Conservation (phyloP, 2,888 invertebrate genomes). For the Megamerina dolium region DNA sequence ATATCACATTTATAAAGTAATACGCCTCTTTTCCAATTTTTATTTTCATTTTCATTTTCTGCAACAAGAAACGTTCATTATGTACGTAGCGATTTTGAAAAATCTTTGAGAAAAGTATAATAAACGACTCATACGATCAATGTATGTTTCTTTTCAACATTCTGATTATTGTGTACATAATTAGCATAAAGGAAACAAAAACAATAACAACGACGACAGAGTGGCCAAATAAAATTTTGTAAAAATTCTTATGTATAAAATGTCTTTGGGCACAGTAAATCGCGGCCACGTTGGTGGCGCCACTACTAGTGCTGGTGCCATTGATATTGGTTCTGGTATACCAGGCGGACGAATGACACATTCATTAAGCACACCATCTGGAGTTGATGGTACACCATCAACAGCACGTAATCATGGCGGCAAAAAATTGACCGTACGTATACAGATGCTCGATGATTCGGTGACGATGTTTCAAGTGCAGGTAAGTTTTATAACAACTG, state of each 20-base stretch:
- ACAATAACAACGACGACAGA: too few relatives aligned
- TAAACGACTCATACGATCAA: too few relatives aligned
- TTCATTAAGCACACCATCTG: slow-evolving; percentile 77
- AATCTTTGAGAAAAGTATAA: too few relatives aligned
- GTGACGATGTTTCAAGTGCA: slow-evolving; percentile 89
- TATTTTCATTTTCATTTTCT: too few relatives aligned
- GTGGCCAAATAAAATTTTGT: too few relatives aligned
- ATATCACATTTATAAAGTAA: too few relatives aligned
- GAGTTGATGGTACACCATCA: slow-evolving; percentile 63
- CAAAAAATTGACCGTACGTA: slow-evolving; percentile 81
- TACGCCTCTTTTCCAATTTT: too few relatives aligned
- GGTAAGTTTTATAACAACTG: slow-evolving; percentile 59
- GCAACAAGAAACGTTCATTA: too few relatives aligned
- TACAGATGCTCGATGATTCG: slow-evolving; percentile 85
- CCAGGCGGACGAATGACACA: slow-evolving; percentile 67
- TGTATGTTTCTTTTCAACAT: too few relatives aligned
- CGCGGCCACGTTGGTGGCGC: slow-evolving; percentile 27
- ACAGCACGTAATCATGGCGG: slow-evolving; percentile 80
- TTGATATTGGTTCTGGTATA: slow-evolving; percentile 27
- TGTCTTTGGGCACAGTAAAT: slow-evolving; percentile 43
- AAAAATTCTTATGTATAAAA: slow-evolving; percentile 42
- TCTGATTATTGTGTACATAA: too few relatives aligned
- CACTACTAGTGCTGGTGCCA: slow-evolving; percentile 20
- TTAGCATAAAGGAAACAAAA: too few relatives aligned
- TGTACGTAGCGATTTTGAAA: too few relatives aligned